Percentiles rank a stretch among this genome's conserved stretches.
Evolutionary conservation across 2,888 invertebrate species (phyloP).

Genomic region (Anthoptus insignis): DNA sequence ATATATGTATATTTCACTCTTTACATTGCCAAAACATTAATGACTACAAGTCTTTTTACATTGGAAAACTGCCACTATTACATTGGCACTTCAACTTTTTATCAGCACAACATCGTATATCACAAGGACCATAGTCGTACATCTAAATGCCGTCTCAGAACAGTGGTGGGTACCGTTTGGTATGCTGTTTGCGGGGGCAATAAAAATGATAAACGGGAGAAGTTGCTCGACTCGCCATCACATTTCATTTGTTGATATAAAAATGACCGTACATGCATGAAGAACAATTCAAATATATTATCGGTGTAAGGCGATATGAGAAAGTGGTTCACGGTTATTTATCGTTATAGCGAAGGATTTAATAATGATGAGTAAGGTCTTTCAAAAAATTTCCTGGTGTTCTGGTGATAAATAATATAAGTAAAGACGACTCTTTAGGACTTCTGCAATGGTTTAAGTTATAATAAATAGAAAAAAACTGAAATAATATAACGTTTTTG

Average conservation of each 20-base stretch:
- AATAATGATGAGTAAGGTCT: neutral
- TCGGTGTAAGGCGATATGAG: conserved; percentile 11
- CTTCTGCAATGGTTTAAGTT: no score
- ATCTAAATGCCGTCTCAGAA: conserved; percentile 38
- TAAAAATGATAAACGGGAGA: conserved; percentile 64
- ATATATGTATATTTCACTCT: no score
- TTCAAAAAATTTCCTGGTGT: neutral
- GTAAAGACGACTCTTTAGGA: no score
- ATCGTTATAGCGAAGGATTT: neutral
- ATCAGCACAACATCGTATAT: conserved; percentile 30
- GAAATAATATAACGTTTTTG: no score
- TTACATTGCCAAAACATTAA: no score
- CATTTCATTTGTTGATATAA: conserved; percentile 52
- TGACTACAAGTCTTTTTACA: no score
- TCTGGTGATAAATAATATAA: no score
- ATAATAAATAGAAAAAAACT: no score
- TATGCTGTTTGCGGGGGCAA: conserved; percentile 52
- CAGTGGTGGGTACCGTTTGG: conserved; percentile 45
- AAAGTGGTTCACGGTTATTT: conserved; percentile 12
- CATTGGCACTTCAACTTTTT: conserved; percentile 33
- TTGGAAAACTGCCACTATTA: conserved; percentile 27
- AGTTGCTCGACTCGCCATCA: conserved; percentile 52
- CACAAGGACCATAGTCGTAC: conserved; percentile 21
- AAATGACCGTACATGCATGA: conserved; percentile 33
- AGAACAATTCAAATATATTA: conserved; percentile 36